Conservation (phyloP, 2,888 invertebrate species). For the Cheilosia pagana region DNA sequence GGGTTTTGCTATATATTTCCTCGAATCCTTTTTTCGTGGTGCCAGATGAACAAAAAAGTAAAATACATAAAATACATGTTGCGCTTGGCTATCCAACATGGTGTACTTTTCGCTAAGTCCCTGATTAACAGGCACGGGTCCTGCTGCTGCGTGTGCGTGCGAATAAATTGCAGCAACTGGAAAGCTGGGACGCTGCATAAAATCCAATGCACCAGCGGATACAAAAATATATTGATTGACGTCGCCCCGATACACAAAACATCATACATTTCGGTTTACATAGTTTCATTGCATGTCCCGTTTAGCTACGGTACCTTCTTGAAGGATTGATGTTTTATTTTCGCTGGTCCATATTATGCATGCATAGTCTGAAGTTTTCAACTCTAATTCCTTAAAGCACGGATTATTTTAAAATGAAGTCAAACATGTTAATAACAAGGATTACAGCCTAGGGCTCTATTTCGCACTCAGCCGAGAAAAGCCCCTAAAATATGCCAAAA, state of each 20-base stretch:
- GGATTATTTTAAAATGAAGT: slow-evolving; percentile 20
- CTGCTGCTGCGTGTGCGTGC: background rate
- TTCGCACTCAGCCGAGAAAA: slow-evolving; percentile 11
- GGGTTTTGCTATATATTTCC: slow-evolving; percentile 39
- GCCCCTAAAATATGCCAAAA: background rate
- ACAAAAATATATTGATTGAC: slow-evolving; percentile 56
- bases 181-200: slow-evolving; percentile 5
- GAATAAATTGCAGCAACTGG: slow-evolving; percentile 2
- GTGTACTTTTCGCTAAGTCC: slow-evolving; percentile 31
- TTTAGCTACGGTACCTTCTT: too few species aligned
- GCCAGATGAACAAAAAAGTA: slow-evolving; percentile 9
- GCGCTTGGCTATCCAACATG: slow-evolving; percentile 47
- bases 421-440: slow-evolving; percentile 29
- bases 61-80: slow-evolving; percentile 57
- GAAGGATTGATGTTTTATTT: slow-evolving; percentile 1
- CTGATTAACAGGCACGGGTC: background rate
- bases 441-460: slow-evolving; percentile 1
- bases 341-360: background rate
- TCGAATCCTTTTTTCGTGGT: slow-evolving; percentile 31
- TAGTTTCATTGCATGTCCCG: background rate
- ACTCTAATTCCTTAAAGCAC: background rate
- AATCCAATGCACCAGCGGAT: background rate
- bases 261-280: background rate
- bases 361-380: background rate
- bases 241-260: slow-evolving; percentile 26